phyloP scores from a whole-genome alignment of 2,113 vertebrate species.

The Alces alces region DNA sequence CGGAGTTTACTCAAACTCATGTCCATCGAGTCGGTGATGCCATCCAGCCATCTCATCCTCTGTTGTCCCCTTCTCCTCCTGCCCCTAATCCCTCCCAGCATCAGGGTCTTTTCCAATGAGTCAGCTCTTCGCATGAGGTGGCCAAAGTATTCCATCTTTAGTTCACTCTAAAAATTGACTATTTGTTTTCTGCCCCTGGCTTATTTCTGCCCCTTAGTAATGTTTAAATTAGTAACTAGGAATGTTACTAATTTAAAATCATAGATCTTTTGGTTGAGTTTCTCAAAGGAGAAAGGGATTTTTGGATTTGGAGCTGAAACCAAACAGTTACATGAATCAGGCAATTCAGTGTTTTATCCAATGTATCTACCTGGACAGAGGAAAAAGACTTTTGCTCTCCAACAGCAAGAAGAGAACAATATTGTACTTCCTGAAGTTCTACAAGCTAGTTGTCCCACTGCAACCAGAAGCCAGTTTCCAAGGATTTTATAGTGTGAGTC shows the following conservation, averaged over 20 bases:
- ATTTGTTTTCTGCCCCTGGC: neutral
- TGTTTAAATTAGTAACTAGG: neutral
- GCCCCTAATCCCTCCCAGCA: no score
- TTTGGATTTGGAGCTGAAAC: neutral
- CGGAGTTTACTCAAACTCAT: no score
- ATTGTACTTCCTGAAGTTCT: neutral
- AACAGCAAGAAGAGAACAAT: neutral
- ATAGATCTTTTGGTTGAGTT: neutral
- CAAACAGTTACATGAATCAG: neutral
- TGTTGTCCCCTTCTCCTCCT: no score
- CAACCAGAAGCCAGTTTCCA: neutral
- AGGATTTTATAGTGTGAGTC: neutral
- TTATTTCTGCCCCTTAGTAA: neutral
- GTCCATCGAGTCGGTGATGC: no score
- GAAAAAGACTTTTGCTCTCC: neutral
- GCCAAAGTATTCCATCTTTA: no score
- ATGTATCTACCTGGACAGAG: neutral
- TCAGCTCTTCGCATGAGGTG: no score
- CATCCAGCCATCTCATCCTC: no score
- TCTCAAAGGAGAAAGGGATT: neutral
- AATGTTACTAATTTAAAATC: neutral
- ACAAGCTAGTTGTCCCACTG: accelerated
- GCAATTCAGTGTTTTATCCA: neutral
- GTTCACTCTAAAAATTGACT: neutral
- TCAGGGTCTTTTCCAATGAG: no score